Evolutionary conservation across 2,797 vertebrate species (phyloP), one percentile per base, ranked within the genome.

Genomic region (Eutrigla gurnardus): DNA sequence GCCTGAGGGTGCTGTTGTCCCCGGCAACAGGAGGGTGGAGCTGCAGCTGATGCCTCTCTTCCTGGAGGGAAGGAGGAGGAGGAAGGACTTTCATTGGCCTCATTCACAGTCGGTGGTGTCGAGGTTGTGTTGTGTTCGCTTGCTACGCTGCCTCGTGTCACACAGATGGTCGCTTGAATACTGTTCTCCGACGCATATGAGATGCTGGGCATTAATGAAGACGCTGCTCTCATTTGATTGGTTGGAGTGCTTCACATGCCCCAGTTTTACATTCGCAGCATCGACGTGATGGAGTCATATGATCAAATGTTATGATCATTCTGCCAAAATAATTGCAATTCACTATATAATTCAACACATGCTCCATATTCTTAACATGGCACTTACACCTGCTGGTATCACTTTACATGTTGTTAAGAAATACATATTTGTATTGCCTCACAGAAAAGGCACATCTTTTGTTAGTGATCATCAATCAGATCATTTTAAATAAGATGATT

Each of bases 21-120:
- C 89, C 81, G 25, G 89, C 85, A 64, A 92, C 90, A 65, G 95
- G 89, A 70, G 96, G 93, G 47, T 96, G 94, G 46, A 93, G 95
- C 83, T 97, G 96, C 89, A 95, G 89, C 94, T 96, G 92, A 92
- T 95, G 94, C 69, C 96, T 94, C 91, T 97, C 97, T 79, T 98
- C 97, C 97, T 99, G 84, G 42, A 79, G 93, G 90, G 84, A 87
- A 85, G 80, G 86, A 87, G 81, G 85, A 84, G 0, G 58, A 78
- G 70, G 74, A 89, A 85, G 86, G 86, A 81, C 80, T 83, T 86
- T 89, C 65, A 82, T 67, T 82, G 84, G 80, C 85, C 81, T 86
- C 58, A 57, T 88, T 90, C 84, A 84, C 69, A 67, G 75, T 80
- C 42, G 64, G 72, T 78, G 75, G 70, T 77, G 75, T 75, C 39